Base-by-base conservation (phyloP, 2,888 invertebrate species). In the Dione vanillae region DNA sequence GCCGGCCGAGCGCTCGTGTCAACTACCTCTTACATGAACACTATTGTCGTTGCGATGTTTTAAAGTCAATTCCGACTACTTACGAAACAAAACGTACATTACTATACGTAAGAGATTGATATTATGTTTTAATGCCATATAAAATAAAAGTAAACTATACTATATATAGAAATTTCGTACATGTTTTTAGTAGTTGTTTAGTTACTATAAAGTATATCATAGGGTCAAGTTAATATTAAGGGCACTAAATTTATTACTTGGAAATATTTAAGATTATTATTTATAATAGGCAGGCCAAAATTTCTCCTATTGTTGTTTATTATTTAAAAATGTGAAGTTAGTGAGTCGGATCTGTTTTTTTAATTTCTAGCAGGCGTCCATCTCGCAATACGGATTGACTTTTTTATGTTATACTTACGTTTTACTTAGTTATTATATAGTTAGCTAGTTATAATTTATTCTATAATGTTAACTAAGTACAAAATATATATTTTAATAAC, bases 21-120 rank as follows among this genome's bases (percentile, higher is more conserved):
- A 86, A 89, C 89, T 85, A 89, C 86, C 88, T 89, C 88, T 84
- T 82, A 84, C 83, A 83, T 85, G 86, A 84, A 85, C 83, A 80
- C 83, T 81, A 89, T 92, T 92, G 91, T 92, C 87, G 91, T 92
- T 90, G 85, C 90, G 88, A 91, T 91, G 82, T 79, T 83, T 78
- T 77, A 79, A 77, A 83, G 84, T 82, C 80, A 83, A 80, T 87
- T 87, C 88, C 86, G 85, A 85, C 83, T 86, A 80, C 85, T 88
- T 77, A 79, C 78, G 69, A 81, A 89, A 91, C 91, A 89, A 92
- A 89, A 86, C 83, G 82, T 78, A n/a, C n/a, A 73, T 77, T 78
- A 74, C 2, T 20, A 43, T n/a, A 20, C 19, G 20, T 14, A 0
- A 41, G 40, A 54, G 8, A 54, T 35, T n/a, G n/a, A n/a, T n/a